phyloP scores from a whole-genome alignment of 2,888 invertebrate species.

The Nemoura dubitans region DNA sequence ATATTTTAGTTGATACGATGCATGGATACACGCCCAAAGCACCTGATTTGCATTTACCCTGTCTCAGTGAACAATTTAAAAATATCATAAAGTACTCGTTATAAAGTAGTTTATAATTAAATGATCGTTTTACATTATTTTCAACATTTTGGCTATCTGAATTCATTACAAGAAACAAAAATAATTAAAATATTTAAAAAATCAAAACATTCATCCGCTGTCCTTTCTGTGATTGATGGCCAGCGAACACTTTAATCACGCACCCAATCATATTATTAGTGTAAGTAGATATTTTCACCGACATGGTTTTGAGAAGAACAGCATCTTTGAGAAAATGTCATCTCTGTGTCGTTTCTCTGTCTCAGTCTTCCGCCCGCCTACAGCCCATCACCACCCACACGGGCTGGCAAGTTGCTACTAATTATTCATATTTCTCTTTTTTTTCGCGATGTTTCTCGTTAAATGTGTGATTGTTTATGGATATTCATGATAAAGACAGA shows the following conservation, averaged over 20 bases:
- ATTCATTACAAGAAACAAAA: no score
- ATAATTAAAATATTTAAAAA: no score
- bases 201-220: not conserved
- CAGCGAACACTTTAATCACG: constrained; percentile 14
- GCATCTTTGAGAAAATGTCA: not conserved
- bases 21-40: not conserved
- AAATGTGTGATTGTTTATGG: not conserved
- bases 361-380: not conserved
- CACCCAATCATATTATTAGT: constrained; percentile 25
- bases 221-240: not conserved
- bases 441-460: not conserved
- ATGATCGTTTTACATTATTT: no score
- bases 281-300: not conserved
- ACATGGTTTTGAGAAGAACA: not conserved
- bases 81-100: no score
- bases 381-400: not conserved
- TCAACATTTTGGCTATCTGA: no score
- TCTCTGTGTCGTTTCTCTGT: not conserved
- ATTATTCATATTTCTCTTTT: not conserved
- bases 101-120: no score
- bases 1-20: not conserved
- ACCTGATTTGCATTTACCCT: not conserved
- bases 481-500: not conserved
- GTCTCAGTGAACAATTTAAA: no score
- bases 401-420: not conserved